Base-by-base conservation (phyloP, 2,888 invertebrate genomes). In the Labia minor region DNA sequence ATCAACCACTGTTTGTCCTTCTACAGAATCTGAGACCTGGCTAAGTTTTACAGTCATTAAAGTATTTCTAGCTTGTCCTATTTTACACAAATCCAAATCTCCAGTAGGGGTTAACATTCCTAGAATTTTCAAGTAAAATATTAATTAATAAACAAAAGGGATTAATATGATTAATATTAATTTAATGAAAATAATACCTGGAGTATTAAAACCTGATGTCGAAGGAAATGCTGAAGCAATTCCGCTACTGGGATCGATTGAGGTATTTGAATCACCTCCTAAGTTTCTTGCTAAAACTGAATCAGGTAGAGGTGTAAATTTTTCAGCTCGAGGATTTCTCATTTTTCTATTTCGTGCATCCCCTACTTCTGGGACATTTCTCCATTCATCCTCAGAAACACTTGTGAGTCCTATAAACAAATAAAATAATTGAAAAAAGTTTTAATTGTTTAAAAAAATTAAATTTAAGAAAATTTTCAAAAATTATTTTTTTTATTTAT, bases 1-100 rank as follows among this genome's bases (percentile, higher is more conserved):
- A 80, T 99, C 99, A 0, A 99, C 97, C 0, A 99, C 98, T 0
- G 99, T 99, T 80, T 99, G 99, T 0, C 99, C 99, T 1, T 93
- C 92, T 0, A 99, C 98, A 0, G 98, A 98, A 79, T 99, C 99
- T 0, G 99, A 97, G 1, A 92, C 91, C 82, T 97, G 96, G 1
- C 92, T 96, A 26, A 99, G 79, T 79, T 98, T 97, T 0, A 99
- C 98, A 75, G 96, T 96, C 99, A 99, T 99, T 1, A 99, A 81
- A 1, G 97, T 96, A 77, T 98, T 99, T 76, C 98, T 85, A 0
- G 99, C 99, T 81, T 99, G 96, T 2, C 99, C 99, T 74, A 99
- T 99, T 82, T 98, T 99, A 69, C 96, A 84, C 73, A 99, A 83
- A 82, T 99, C 99, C 77, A 99, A 85, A 77, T 99, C 97, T 65